Conservation (phyloP, 2,888 invertebrate genomes). For the Tiliacea aurago region DNA sequence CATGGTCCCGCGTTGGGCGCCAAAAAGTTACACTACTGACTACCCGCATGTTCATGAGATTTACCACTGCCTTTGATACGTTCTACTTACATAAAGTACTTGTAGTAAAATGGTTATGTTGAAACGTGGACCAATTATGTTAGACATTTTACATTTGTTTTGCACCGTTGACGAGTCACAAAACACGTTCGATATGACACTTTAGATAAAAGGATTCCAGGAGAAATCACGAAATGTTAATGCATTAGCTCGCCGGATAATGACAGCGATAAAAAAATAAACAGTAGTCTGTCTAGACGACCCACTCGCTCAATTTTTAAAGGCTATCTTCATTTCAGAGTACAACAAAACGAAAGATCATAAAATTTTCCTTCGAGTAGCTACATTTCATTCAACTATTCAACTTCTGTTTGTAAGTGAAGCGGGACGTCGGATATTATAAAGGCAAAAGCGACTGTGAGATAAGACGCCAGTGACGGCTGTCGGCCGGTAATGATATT, state of each 20-base stretch:
- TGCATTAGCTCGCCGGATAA: conserved; percentile 1
- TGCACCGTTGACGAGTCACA: conserved; percentile 20
- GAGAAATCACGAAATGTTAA: conserved; percentile 2
- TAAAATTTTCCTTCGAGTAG: conserved; percentile 55
- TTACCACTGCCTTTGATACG: conserved; percentile 22
- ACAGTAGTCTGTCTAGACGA: conserved; percentile 25
- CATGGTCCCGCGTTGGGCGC: conserved; percentile 66
- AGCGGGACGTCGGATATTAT: conserved; percentile 67
- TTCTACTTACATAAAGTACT: conserved; percentile 20
- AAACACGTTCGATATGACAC: conserved; percentile 17
- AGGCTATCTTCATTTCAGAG: conserved; percentile 19
- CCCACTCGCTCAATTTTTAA: neutral
- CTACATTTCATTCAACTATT: conserved; percentile 66
- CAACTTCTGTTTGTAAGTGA: conserved; percentile 60
- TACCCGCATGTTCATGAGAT: conserved; percentile 10
- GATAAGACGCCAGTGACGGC: conserved; percentile 69
- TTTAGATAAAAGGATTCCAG: conserved; percentile 4
- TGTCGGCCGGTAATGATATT: conserved; percentile 69
- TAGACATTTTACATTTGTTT: conserved; percentile 36
- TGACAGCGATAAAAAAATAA: neutral
- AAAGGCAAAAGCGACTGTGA: conserved; percentile 65
- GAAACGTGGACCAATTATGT: conserved; percentile 30
- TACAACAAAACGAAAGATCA: conserved; percentile 50
- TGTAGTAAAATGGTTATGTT: conserved; percentile 30
- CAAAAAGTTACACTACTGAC: conserved; percentile 44